Evolutionary conservation across 1,140 invertebrate species (phyloP), one percentile per base, ranked within the genome.

Genomic region (Plodia interpunctella): DNA sequence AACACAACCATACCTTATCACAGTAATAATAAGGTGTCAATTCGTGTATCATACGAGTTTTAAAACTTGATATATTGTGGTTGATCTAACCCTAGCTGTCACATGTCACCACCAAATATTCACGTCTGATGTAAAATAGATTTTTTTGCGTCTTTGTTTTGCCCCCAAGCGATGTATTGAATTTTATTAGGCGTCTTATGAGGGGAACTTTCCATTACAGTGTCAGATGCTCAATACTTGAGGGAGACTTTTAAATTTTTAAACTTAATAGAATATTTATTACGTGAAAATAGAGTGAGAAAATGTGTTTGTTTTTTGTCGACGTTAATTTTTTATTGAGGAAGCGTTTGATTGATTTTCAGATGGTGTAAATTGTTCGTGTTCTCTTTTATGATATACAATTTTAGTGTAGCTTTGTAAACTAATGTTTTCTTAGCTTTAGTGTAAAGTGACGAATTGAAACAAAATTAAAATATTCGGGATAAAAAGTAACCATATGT

Each of bases 201-300:
- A 71, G 66, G 57, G 55, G 59, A 56, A 63, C 35, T 65, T 68
- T 77, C 74, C 72, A 75, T 79, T 79, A 79, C 49, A 66, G 76
- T 76, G 68, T 79, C 70, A 61, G 69, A 72, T 73, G 69, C 38
- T 44, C 65, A 49, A 44, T 63, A 51, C 54, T 63, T 63, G 52
- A 49, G 63, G 67, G 63, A 63, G n/a, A 44, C 38, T 15, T 58
- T 64, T 13, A 38, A 60, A 57, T 66, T 66, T 60, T 58, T 57
- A 60, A 60, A 60, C 38, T 44, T 15, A 44, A 44, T 44, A 44
- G 13, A 44, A 44, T 44, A 44, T 44, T 54, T 49, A 59, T 20
- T 51, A 57, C 19, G 54, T 38, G 25, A 57, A 13, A 20, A n/a
- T 20, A 32, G 30, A 32, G 25, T 59, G 32, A 51, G 28, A 63